Evolutionary conservation across 2,797 vertebrate species (phyloP).

Genomic region (Neosilurus mollespiculum): DNA sequence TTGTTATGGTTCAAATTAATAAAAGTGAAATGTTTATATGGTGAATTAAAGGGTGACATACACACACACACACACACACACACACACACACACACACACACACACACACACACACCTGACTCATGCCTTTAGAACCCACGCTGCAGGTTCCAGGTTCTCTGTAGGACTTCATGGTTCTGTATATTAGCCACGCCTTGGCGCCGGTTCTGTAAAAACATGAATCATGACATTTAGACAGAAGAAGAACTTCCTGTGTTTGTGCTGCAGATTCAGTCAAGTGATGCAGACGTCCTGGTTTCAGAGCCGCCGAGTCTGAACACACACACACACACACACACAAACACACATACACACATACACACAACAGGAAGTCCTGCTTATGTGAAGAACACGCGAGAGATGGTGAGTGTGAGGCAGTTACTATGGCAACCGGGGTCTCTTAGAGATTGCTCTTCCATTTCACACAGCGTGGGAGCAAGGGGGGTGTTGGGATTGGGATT

Average conservation of each 20-base stretch:
- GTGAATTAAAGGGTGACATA: too few species aligned
- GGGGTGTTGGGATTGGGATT: neutral
- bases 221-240: neutral
- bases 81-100: too few species aligned
- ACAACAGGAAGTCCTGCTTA: conserved; percentile 57
- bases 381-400: conserved; percentile 67
- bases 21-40: too few species aligned
- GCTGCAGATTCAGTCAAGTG: conserved; percentile 31
- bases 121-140: too few species aligned
- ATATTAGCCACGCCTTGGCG: neutral
- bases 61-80: too few species aligned
- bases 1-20: too few species aligned
- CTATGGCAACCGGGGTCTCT: conserved; percentile 76
- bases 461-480: conserved; percentile 42
- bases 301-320: conserved; percentile 54
- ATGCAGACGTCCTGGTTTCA: conserved; percentile 56
- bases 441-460: conserved; percentile 65
- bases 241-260: neutral
- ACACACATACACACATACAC: neutral
- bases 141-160: neutral
- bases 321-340: neutral
- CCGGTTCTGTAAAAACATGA: neutral
- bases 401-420: conserved; percentile 78
- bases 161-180: neutral
- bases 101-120: too few species aligned